phyloP scores from a whole-genome alignment of 2,113 vertebrate species.

The Lethenteron camtschaticum region DNA sequence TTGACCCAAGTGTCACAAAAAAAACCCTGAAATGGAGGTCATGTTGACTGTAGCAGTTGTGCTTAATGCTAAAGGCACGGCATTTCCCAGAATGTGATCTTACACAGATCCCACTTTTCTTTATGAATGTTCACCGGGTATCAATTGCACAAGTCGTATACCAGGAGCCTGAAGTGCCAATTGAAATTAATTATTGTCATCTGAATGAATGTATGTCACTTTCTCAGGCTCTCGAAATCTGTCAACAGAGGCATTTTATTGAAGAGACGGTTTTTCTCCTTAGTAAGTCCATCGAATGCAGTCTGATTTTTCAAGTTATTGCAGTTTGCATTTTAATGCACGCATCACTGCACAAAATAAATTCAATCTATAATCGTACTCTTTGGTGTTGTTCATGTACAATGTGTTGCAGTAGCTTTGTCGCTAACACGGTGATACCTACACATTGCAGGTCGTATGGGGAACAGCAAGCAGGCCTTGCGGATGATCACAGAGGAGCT shows the following conservation, averaged over 20 bases:
- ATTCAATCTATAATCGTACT: too few relatives aligned
- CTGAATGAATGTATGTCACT: not conserved
- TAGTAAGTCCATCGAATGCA: conserved; percentile 36
- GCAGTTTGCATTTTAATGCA: too few relatives aligned
- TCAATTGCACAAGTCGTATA: conserved; percentile 1
- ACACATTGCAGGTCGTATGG: conserved; percentile 62
- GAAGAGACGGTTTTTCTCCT: conserved; percentile 89
- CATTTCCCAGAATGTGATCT: not conserved
- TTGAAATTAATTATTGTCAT: not conserved
- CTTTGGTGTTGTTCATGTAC: too few relatives aligned
- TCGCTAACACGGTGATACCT: too few relatives aligned
- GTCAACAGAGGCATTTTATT: conserved; percentile 88
- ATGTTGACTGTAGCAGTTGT: too few relatives aligned
- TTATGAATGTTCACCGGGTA: not conserved
- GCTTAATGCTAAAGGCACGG: not conserved
- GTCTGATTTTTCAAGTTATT: too few relatives aligned
- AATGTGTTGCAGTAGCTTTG: too few relatives aligned
- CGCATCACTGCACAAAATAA: too few relatives aligned
- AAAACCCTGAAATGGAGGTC: too few relatives aligned
- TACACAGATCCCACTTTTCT: not conserved
- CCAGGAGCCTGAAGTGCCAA: not conserved
- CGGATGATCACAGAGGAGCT: conserved; percentile 99
- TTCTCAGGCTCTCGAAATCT: conserved; percentile 77
- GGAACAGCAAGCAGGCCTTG: conserved; percentile 71
- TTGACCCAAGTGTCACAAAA: too few relatives aligned